Conservation (phyloP, 1,140 invertebrate genomes). For the Periplaneta americana region DNA sequence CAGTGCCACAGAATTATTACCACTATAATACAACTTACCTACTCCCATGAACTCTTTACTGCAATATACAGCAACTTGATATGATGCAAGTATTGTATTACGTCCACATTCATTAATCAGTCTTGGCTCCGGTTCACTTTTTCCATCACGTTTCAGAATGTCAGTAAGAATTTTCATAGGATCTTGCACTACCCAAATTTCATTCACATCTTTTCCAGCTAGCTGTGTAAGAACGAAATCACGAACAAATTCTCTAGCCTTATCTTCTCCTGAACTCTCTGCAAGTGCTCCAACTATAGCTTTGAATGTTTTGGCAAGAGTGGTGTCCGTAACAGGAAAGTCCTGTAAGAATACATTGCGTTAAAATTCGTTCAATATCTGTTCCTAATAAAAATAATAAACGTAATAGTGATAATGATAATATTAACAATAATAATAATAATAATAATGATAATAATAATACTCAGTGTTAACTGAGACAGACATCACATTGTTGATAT, state of each 20-base stretch:
- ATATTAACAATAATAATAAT: neutral
- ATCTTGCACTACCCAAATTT: constrained; percentile 73
- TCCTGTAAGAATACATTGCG: constrained; percentile 46
- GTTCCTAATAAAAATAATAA: neutral
- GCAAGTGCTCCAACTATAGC: constrained; percentile 78
- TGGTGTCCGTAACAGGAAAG: constrained; percentile 61
- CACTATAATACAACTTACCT: constrained; percentile 55
- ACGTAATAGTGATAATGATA: neutral
- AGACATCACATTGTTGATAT: neutral
- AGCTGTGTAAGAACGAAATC: constrained; percentile 83
- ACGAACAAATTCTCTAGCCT: constrained; percentile 68
- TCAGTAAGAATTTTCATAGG: constrained; percentile 64
- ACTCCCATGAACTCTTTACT: constrained; percentile 74
- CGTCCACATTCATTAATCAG: constrained; percentile 69
- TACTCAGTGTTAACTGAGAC: too few species aligned
- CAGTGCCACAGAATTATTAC: too few species aligned
- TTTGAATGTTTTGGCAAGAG: constrained; percentile 68
- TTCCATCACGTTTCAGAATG: constrained; percentile 47
- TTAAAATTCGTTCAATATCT: too few species aligned
- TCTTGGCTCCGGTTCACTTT: constrained; percentile 63
- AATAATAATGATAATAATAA: neutral
- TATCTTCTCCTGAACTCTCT: constrained; percentile 49
- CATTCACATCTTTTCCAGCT: constrained; percentile 72
- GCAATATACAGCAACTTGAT: constrained; percentile 79
- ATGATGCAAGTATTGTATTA: constrained; percentile 74